These are phyloP conservation scores for Phorcus lineatus DNA, from an alignment of 2,888 invertebrate species.

Conservation along the genomic window DNA sequence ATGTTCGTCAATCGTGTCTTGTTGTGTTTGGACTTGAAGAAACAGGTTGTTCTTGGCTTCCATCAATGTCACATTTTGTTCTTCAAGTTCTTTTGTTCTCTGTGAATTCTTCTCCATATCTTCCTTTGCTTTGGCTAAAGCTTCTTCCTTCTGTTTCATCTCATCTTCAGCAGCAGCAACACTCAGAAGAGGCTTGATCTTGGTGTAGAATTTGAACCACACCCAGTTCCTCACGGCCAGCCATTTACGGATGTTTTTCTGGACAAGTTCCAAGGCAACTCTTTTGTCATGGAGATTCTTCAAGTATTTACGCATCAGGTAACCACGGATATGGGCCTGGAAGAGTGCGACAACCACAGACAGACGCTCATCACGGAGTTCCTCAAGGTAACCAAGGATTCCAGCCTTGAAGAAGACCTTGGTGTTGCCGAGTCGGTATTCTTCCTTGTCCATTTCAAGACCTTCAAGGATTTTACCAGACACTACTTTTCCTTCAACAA, in stretches of 20 bases:
- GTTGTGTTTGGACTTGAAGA: constrained; percentile 91
- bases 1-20: constrained; percentile 91
- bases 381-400: constrained; percentile 99
- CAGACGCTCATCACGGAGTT: constrained; percentile 99
- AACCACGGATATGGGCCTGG: constrained; percentile 94
- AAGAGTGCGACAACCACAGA: constrained; percentile 95
- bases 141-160: constrained; percentile 96
- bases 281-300: constrained; percentile 98
- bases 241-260: constrained; percentile 99
- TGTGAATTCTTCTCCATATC: constrained; percentile 96
- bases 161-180: constrained; percentile 99
- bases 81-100: constrained; percentile 96
- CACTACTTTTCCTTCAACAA: constrained; percentile 80
- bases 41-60: constrained; percentile 96
- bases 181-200: constrained; percentile 90
- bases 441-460: constrained; percentile 89
- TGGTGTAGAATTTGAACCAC: constrained; percentile 99
- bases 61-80: constrained; percentile 91
- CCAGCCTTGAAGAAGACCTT: constrained; percentile 99
- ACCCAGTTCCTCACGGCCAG: constrained; percentile 99
- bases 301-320: constrained; percentile 83
- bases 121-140: constrained; percentile 95
- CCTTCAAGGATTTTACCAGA: constrained; percentile 79
- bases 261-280: constrained; percentile 96
- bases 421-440: constrained; percentile 97